phyloP scores from a whole-genome alignment of 37 sponge, comb jelly and placozoan genomes.

The Spongilla lacustris region DNA sequence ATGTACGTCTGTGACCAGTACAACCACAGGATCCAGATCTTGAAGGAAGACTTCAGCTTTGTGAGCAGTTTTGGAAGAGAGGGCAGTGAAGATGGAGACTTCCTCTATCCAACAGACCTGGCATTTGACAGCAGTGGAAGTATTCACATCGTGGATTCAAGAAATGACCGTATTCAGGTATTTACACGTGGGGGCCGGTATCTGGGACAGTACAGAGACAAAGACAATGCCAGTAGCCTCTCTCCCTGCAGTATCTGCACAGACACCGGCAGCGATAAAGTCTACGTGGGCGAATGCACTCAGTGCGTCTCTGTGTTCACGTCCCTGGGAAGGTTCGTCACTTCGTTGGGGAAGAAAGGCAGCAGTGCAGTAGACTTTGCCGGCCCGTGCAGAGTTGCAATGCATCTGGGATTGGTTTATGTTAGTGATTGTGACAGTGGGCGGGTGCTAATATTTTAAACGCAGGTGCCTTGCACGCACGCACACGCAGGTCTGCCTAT shows the following conservation, averaged over 20 bases:
- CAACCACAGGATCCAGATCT: slow-evolving; percentile 34
- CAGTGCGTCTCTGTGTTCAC: slow-evolving; percentile 33
- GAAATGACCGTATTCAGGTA: slow-evolving; percentile 42
- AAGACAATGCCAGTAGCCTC: not conserved
- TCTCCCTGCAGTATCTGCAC: slow-evolving; percentile 30
- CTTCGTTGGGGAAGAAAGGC: slow-evolving; percentile 31
- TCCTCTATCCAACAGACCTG: slow-evolving; percentile 49
- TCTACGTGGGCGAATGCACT: slow-evolving; percentile 38
- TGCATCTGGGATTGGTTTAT: slow-evolving; percentile 40
- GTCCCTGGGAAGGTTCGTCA: slow-evolving; percentile 10
- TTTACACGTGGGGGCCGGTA: slow-evolving; percentile 13
- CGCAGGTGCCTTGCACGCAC: not conserved
- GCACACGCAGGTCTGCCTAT: no score
- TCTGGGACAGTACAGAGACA: not conserved
- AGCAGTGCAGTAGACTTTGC: slow-evolving; percentile 11
- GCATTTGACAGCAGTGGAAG: not conserved
- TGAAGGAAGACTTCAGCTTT: slow-evolving; percentile 5
- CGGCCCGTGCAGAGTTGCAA: slow-evolving; percentile 21
- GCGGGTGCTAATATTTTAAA: slow-evolving; percentile 31
- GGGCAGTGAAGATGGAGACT: slow-evolving; percentile 20
- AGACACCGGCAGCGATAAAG: not conserved
- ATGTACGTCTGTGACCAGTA: slow-evolving; percentile 49
- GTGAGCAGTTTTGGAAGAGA: slow-evolving; percentile 28
- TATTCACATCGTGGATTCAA: slow-evolving; percentile 39
- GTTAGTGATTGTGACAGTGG: slow-evolving; percentile 41